Evolutionary conservation across 2,888 invertebrate species (phyloP).

Genomic region (Cosmia trapezina): DNA sequence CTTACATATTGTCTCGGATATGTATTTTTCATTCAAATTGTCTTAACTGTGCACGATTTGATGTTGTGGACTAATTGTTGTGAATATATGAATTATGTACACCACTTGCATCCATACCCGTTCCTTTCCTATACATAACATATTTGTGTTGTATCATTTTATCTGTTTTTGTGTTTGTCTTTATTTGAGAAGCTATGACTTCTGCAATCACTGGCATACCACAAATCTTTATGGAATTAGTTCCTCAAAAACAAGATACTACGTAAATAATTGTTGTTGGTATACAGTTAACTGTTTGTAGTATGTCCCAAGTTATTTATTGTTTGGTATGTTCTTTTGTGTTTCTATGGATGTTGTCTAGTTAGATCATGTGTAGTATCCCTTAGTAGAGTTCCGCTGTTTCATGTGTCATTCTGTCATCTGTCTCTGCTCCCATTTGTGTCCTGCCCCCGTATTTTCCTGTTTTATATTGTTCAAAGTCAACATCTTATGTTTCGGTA

Average conservation of each 20-base stretch:
- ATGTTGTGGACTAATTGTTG: constrained; percentile 89
- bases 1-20: constrained; percentile 35
- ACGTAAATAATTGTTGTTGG: constrained; percentile 45
- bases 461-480: constrained; percentile 76
- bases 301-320: constrained; percentile 55
- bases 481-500: constrained; percentile 69
- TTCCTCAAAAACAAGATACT: constrained; percentile 35
- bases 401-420: constrained; percentile 67
- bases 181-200: constrained; percentile 40
- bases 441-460: constrained; percentile 63
- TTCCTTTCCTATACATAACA: constrained; percentile 75
- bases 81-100: constrained; percentile 83
- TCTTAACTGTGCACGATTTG: constrained; percentile 85
- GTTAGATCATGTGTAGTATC: constrained; percentile 71
- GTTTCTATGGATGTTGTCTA: constrained; percentile 66
- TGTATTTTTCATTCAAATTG: constrained; percentile 76
- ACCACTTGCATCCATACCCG: constrained; percentile 87
- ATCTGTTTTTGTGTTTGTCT: constrained; percentile 59
- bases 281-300: constrained; percentile 44
- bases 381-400: constrained; percentile 66
- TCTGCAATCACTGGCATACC: constrained; percentile 41
- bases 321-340: constrained; percentile 65
- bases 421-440: constrained; percentile 65
- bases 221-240: constrained; percentile 40
- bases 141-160: constrained; percentile 66